These are phyloP conservation scores for Gallinago solitaria DNA, from an alignment of 2,797 vertebrate species.

Conservation along the genomic window DNA sequence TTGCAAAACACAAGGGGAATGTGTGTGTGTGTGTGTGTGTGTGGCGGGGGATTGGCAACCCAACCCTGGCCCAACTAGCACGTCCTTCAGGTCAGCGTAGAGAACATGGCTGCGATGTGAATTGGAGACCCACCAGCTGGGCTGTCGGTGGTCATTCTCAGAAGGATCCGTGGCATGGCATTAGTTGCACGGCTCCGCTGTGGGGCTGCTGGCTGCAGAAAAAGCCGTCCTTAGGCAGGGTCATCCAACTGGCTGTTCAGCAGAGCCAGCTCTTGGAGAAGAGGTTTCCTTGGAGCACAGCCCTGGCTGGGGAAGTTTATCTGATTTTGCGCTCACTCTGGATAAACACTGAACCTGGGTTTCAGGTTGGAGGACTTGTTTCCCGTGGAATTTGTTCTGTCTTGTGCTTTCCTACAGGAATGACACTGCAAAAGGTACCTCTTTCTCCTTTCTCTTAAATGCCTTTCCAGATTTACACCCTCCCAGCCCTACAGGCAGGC, in stretches of 20 bases:
- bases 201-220: background rate
- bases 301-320: background rate
- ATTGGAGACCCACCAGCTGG: background rate
- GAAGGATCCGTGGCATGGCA: background rate
- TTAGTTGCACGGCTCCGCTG: background rate
- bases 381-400: constrained; percentile 13
- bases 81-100: background rate
- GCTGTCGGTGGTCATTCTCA: background rate
- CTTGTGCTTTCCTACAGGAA: constrained; percentile 36
- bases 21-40: no score
- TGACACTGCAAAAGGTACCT: constrained; percentile 20
- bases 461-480: constrained; percentile 42
- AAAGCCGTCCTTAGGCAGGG: background rate
- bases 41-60: background rate
- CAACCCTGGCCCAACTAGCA: background rate
- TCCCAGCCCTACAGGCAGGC: constrained; percentile 43
- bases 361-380: background rate
- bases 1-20: background rate
- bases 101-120: background rate
- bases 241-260: background rate
- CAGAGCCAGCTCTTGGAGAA: background rate
- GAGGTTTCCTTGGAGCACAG: background rate
- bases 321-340: background rate
- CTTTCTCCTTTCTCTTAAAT: constrained; percentile 31
- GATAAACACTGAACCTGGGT: background rate